phyloP scores from a whole-genome alignment of 2,888 invertebrate genomes.

The Cheilosia pagana region DNA sequence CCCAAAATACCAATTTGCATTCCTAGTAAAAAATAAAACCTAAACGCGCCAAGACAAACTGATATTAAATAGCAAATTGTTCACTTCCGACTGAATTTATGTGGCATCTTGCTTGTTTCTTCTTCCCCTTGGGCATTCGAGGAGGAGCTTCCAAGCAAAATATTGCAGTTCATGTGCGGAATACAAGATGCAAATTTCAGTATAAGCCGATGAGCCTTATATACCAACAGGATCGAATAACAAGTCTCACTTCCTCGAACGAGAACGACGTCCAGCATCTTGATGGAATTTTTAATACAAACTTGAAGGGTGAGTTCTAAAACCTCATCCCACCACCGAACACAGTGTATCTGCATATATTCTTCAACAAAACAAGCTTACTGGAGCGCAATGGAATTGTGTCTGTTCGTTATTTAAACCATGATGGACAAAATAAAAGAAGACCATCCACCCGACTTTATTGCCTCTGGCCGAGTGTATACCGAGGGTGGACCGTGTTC shows the following conservation, averaged over 20 bases:
- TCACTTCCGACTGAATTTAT: too few relatives aligned
- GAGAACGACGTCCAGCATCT: background rate
- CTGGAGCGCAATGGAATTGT: conserved; percentile 34
- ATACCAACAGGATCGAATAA: background rate
- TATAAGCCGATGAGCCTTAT: conserved; percentile 15
- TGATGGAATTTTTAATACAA: conserved; percentile 36
- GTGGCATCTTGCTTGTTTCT: too few relatives aligned
- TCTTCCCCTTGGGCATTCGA: background rate
- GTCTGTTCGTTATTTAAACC: conserved; percentile 37
- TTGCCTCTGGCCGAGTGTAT: conserved; percentile 24
- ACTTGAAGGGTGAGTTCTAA: background rate
- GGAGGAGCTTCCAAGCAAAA: background rate
- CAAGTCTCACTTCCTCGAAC: background rate
- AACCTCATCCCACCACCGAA: background rate
- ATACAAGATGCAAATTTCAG: conserved; percentile 7
- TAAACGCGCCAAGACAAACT: too few relatives aligned
- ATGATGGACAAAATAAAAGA: background rate
- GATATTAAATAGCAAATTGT: too few relatives aligned
- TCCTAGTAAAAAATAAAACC: too few relatives aligned
- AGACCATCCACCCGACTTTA: conserved; percentile 25
- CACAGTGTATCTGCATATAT: background rate
- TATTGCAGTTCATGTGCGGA: conserved; percentile 3
- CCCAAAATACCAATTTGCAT: too few relatives aligned
- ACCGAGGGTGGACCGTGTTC: background rate
- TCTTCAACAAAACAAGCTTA: conserved; percentile 43